Evolutionary conservation across 2,113 vertebrate genomes (phyloP).

Genomic region (Planiliza haematocheilus): DNA sequence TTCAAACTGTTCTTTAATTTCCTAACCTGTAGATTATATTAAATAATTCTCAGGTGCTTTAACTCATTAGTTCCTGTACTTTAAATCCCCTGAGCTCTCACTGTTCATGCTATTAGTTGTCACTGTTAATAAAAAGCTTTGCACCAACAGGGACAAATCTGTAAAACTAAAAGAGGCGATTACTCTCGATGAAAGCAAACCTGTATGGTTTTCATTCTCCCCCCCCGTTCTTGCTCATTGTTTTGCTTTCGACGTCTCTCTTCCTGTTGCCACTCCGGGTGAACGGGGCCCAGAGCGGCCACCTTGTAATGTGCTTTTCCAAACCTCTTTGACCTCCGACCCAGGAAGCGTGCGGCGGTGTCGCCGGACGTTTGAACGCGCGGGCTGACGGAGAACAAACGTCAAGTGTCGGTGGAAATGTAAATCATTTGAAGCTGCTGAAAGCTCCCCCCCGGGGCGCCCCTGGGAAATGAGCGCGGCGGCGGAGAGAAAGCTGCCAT

Average conservation of each 20-base stretch:
- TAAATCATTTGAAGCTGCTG: constrained; percentile 74
- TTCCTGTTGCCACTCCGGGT: constrained; percentile 16
- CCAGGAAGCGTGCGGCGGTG: constrained; percentile 62
- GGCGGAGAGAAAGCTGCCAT: constrained; percentile 46
- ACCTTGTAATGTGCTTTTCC: constrained; percentile 56
- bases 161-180: no score
- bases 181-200: no score
- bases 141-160: no score
- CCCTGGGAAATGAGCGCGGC: constrained; percentile 38
- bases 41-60: no score
- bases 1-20: no score
- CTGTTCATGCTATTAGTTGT: no score
- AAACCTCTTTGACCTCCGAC: constrained; percentile 73
- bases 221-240: not conserved
- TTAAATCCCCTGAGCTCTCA: no score
- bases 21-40: no score
- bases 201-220: not conserved
- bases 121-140: no score
- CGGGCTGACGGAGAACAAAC: constrained; percentile 75
- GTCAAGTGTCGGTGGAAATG: constrained; percentile 65
- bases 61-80: no score
- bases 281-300: constrained; percentile 44
- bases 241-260: not conserved
- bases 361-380: constrained; percentile 66
- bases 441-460: constrained; percentile 68